Base-by-base conservation (phyloP, 2,113 vertebrate genomes). In the Pachycephala philippinensis region DNA sequence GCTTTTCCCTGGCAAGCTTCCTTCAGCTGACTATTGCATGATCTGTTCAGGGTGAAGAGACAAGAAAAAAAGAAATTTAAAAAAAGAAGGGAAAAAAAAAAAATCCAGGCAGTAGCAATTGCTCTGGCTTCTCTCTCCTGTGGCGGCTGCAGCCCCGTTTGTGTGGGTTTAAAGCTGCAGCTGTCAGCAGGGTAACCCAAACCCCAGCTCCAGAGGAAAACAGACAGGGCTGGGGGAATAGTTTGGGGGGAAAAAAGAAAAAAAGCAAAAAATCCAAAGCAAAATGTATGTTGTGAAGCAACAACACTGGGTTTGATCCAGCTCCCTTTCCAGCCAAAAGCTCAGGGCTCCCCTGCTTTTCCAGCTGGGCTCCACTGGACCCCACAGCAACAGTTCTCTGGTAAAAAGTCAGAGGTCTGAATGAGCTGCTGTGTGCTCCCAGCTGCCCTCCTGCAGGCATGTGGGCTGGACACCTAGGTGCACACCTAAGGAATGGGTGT, bases 1-100 rank as follows among this genome's bases (percentile, higher is more conserved):
- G 96, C 91, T 95, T 80, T 89, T 78, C 79, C 63, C 59, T 97
- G 92, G 92, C 91, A 95, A 68, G 56, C 37, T 87, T 91, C 82
- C 82, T 90, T 65, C 64, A 68, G 77, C 84, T 90, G 93, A 92
- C 77, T 68, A 45, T 75, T 81, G 64, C 94, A 75, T 24, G 84
- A 59, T 78, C 79, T 75, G 74, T 87, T 95, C 84, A 69, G 89
- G 77, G 49, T 21, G 5, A 59, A 84, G 49, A 71, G 56, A 89
- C 70, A 87, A 90, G 54, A 21, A 78, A 90, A 89, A 74, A 76
- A 79, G 0, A 12, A 77, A 84, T 42, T 47, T 3, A 11, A 42
- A 59, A 37, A 33, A 68, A 18, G 2, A 19, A 31, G 8, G 4
- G n/a, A n/a, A 4, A 5, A 27, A 28, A 35, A 35, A 39, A 70